Percentiles rank a stretch among this genome's conserved stretches.
Evolutionary conservation across 2,888 invertebrate species (phyloP).

Genomic region (Hylaea fasciaria): DNA sequence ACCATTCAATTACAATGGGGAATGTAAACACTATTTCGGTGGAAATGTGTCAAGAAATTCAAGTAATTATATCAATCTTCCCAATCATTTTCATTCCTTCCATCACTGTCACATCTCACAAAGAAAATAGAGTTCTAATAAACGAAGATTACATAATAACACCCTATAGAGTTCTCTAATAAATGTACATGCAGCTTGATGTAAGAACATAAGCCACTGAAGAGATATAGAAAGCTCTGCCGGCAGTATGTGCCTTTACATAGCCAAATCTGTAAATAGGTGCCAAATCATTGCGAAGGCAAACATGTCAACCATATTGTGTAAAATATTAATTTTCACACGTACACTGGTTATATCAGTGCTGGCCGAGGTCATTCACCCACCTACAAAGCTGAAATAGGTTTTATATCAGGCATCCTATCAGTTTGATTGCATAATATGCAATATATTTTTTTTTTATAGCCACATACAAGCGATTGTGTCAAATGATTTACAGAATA

Average conservation of each 20-base stretch:
- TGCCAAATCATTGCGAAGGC: conserved; percentile 22
- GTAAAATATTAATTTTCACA: conserved; percentile 37
- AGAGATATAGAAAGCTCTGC: too few relatives aligned
- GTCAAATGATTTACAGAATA: not conserved
- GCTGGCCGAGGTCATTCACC: conserved; percentile 58
- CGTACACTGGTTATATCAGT: conserved; percentile 46
- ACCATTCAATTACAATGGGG: too few relatives aligned
- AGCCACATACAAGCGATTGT: not conserved
- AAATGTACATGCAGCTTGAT: too few relatives aligned
- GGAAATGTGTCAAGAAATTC: too few relatives aligned
- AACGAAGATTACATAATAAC: too few relatives aligned
- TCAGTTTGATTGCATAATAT: conserved; percentile 41
- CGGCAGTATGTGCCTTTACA: not conserved
- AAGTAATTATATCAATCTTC: too few relatives aligned
- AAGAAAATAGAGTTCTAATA: too few relatives aligned
- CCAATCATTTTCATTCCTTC: too few relatives aligned
- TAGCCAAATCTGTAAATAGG: conserved; percentile 5
- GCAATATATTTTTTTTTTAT: conserved; percentile 11
- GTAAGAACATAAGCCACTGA: too few relatives aligned
- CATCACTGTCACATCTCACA: too few relatives aligned
- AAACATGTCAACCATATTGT: conserved; percentile 16
- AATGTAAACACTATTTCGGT: too few relatives aligned
- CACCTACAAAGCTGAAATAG: conserved; percentile 47
- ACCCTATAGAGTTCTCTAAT: too few relatives aligned
- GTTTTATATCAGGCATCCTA: conserved; percentile 46